Base-by-base conservation (phyloP, 2,888 invertebrate species). In the Diadegma fenestrale region DNA sequence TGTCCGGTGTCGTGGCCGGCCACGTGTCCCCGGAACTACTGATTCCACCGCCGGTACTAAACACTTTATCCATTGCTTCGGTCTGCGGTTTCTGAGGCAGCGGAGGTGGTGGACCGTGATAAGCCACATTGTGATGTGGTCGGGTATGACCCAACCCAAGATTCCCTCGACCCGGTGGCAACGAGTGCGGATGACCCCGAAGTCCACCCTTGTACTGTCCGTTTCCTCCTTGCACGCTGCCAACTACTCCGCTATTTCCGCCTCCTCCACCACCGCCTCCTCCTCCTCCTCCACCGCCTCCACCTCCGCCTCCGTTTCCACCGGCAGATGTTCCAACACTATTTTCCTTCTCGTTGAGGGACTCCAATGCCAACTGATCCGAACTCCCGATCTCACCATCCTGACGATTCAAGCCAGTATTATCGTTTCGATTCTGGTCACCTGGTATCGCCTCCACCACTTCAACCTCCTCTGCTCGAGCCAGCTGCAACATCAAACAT, bases 1-100 rank as follows among this genome's bases (percentile, higher is more conserved):
- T 98, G 90, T 98, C 98, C 12, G 97, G 97, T 0, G 97, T 96
- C 5, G 87, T 78, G 4, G 93, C 92, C 0, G 98, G 97, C 98
- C 98, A 98, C 12, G 97, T 96, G 88, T 98, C 98, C 54, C 96
- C 96, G 2, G 43, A 33, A 58, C 88, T 88, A 6, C 91, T 93
- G 2, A 81, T 69, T 89, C 92, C 83, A 82, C 89, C 89, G 26
- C 89, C 92, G 85, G 92, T 88, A 2, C 91, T 91, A 92, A 95
- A 95, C 19, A 96, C 94, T 90, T 95, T 95, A 83, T 96, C 96
- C 88, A 95, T 95, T 33, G 95, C 95, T 45, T 95, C 95, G 76
- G 95, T 93, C 89, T 95, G 95, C 5, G 95, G 95, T n/a, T 94
- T 94, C 77, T 94, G 19, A 94, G 1, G 95, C 0, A 96, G 96